These are phyloP conservation scores for Drosophila burlai DNA, from an alignment of 1,140 invertebrate species.

Conservation along the genomic window DNA sequence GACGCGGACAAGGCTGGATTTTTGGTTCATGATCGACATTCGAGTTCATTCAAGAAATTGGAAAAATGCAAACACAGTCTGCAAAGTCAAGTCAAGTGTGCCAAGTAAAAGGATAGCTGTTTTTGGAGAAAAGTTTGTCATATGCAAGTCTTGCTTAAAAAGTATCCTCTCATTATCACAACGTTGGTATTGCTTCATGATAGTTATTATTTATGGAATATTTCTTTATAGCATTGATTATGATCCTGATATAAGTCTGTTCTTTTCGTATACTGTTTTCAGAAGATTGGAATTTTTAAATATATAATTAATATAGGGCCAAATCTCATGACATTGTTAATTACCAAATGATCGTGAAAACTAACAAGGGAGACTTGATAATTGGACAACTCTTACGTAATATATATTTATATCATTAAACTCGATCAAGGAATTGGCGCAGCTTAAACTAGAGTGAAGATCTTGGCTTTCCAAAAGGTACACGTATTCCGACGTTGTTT, in stretches of 20 bases:
- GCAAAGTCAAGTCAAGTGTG: neutral
- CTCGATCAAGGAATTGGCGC: neutral
- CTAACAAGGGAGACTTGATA: neutral
- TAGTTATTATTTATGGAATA: neutral
- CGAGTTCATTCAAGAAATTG: slow-evolving; percentile 25
- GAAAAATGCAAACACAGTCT: neutral
- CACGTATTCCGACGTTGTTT: slow-evolving; percentile 22
- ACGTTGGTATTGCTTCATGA: too few relatives aligned
- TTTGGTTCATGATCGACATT: slow-evolving; percentile 38
- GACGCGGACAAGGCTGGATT: slow-evolving; percentile 4
- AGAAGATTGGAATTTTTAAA: neutral
- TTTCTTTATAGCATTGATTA: neutral
- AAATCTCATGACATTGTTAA: neutral
- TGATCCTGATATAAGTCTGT: too few relatives aligned
- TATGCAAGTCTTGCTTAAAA: too few relatives aligned
- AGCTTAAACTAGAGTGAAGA: neutral
- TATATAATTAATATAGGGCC: neutral
- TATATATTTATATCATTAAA: neutral
- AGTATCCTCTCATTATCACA: too few relatives aligned
- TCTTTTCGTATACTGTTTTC: neutral
- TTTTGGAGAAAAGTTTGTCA: too few relatives aligned
- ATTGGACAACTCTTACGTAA: neutral
- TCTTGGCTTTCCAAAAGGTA: slow-evolving; percentile 8
- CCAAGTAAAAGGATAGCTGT: too few relatives aligned
- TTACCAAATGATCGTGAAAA: neutral